These are phyloP conservation scores for Picathartes gymnocephalus DNA, from an alignment of 2,113 vertebrate genomes.

Conservation along the genomic window DNA sequence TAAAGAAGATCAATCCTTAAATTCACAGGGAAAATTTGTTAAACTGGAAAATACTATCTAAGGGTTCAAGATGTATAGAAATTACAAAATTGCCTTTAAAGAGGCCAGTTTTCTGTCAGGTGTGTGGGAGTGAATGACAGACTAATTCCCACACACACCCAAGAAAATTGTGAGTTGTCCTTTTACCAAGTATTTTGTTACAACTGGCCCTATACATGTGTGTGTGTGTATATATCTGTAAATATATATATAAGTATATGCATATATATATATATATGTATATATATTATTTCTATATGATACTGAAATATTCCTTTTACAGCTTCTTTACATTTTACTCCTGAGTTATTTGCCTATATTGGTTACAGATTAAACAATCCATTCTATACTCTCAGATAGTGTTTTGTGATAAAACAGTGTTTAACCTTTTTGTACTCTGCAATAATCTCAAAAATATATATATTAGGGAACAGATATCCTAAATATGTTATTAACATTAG, in stretches of 20 bases:
- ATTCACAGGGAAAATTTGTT: background rate
- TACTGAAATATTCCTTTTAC: background rate
- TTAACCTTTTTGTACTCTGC: background rate
- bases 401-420: background rate
- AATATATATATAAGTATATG: background rate
- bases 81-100: slow-evolving; percentile 1
- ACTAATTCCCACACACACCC: background rate
- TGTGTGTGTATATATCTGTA: background rate
- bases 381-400: background rate
- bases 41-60: slow-evolving; percentile 19
- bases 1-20: background rate
- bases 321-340: background rate
- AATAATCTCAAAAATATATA: background rate
- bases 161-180: background rate
- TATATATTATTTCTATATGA: background rate
- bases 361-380: background rate
- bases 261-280: background rate
- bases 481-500: slow-evolving; percentile 47
- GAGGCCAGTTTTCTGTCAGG: background rate
- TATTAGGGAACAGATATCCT: background rate
- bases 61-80: slow-evolving; percentile 13
- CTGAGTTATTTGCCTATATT: background rate
- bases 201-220: background rate
- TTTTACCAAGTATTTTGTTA: background rate
- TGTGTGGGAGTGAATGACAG: background rate